A percentile compares a stretch with the other conserved stretches of the same genome.
Evolutionary conservation across 2,888 invertebrate species (phyloP).

Genomic region (Rhorus exstirpatorius): DNA sequence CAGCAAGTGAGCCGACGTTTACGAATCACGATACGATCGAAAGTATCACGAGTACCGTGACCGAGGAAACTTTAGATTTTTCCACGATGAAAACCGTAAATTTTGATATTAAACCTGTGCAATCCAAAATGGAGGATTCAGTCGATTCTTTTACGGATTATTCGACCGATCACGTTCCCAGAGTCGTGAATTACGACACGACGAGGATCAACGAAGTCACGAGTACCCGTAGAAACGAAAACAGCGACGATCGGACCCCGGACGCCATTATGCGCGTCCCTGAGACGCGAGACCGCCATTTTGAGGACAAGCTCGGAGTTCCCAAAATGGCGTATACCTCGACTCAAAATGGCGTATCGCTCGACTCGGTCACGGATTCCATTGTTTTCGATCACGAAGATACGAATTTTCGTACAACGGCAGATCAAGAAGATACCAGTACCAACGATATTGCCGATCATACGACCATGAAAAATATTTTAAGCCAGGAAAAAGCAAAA

Average conservation of each 20-base stretch:
- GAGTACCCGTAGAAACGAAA: neutral
- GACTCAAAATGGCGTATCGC: neutral
- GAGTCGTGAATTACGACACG: neutral
- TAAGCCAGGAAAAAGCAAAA: too few species aligned
- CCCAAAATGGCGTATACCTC: neutral
- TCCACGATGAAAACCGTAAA: neutral
- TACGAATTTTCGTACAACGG: constrained; percentile 1
- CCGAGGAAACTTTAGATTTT: neutral
- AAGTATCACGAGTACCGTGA: neutral
- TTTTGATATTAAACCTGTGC: neutral
- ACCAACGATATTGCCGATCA: neutral
- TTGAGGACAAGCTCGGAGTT: neutral
- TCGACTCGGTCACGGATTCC: neutral
- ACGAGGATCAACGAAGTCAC: neutral
- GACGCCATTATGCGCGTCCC: neutral
- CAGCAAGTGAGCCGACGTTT: neutral
- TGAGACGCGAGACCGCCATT: neutral
- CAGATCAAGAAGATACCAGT: neutral
- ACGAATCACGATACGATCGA: neutral
- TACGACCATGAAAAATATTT: neutral
- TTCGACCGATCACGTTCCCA: neutral
- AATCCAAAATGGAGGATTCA: neutral
- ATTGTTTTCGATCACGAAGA: neutral
- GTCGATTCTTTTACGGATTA: neutral
- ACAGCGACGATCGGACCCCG: neutral